Percentiles rank a stretch among this genome's conserved stretches.
Evolutionary conservation across 2,113 vertebrate species (phyloP).

Genomic region (Gavia stellata): DNA sequence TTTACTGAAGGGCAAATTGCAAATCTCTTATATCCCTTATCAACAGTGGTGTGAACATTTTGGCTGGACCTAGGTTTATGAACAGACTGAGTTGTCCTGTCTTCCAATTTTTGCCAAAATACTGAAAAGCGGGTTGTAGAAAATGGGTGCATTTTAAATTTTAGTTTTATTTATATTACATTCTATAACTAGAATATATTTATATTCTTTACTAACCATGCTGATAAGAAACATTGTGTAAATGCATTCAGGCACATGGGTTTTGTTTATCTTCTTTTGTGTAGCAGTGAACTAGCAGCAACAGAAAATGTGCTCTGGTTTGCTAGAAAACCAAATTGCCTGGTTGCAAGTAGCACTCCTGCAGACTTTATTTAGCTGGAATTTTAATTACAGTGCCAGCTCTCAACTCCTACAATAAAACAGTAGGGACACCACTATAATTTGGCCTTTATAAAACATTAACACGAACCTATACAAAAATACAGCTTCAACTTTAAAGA

Average conservation of each 20-base stretch:
- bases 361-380: slow-evolving; percentile 14
- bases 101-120: background rate
- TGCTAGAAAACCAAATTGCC: slow-evolving; percentile 19
- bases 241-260: background rate
- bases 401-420: background rate
- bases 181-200: background rate
- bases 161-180: background rate
- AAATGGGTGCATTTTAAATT: background rate
- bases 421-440: background rate
- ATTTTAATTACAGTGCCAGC: slow-evolving; percentile 48
- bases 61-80: background rate
- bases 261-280: background rate
- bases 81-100: background rate
- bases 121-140: background rate
- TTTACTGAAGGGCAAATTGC: background rate
- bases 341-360: background rate
- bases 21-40: background rate
- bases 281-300: background rate
- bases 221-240: background rate
- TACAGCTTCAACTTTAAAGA: background rate
- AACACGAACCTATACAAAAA: slow-evolving; percentile 2
- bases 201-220: background rate
- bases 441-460: slow-evolving; percentile 46
- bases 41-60: background rate
- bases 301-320: background rate